Conservation (phyloP, 2,888 invertebrate genomes). For the Melanostoma mellinum region DNA sequence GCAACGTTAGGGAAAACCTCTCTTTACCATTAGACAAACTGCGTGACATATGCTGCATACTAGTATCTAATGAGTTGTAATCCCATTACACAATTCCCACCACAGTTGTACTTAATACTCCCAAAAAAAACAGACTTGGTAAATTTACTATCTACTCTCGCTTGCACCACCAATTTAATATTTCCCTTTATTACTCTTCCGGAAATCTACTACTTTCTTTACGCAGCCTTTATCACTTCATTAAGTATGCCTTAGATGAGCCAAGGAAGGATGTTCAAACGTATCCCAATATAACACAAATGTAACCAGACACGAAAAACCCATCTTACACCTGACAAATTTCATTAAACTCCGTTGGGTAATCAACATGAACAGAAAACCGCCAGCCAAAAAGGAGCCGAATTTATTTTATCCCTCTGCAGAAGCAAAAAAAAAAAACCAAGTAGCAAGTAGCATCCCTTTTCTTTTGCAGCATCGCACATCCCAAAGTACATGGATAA, state of each 20-base stretch:
- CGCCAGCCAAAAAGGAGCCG: constrained; percentile 48
- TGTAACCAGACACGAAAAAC: constrained; percentile 55
- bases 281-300: not conserved
- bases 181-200: constrained; percentile 65
- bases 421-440: not conserved
- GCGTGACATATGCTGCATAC: constrained; percentile 57
- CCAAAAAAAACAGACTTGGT: constrained; percentile 4
- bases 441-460: not conserved
- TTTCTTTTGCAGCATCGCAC: not conserved
- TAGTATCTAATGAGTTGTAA: constrained; percentile 23
- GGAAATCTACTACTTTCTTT: constrained; percentile 48
- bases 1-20: constrained; percentile 24
- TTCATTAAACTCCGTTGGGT: constrained; percentile 72
- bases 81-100: constrained; percentile 14
- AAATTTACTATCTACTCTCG: constrained; percentile 43
- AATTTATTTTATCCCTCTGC: constrained; percentile 40
- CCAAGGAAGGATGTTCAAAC: not conserved
- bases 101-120: not conserved
- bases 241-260: constrained; percentile 54
- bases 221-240: constrained; percentile 69
- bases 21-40: constrained; percentile 41
- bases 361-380: constrained; percentile 70
- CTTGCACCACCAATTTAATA: constrained; percentile 58
- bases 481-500: constrained; percentile 60
- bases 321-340: constrained; percentile 70